These are phyloP conservation scores for Sialis lutaria DNA, from an alignment of 2,888 invertebrate genomes.

Conservation along the genomic window DNA sequence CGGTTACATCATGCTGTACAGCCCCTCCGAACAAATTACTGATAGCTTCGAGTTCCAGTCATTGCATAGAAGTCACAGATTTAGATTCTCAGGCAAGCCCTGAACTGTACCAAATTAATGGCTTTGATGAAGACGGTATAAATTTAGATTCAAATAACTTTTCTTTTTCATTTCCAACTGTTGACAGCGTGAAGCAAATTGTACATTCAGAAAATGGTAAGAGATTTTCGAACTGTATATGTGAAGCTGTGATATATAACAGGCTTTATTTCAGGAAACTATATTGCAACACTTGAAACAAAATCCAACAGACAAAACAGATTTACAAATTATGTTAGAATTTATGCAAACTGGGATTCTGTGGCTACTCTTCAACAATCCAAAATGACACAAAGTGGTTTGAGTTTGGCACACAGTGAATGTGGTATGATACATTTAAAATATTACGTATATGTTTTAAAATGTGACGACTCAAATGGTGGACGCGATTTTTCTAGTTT, in stretches of 20 bases:
- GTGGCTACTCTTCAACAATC: conserved; percentile 27
- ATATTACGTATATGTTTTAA: background rate
- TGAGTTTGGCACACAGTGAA: conserved; percentile 22
- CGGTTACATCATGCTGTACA: conserved; percentile 38
- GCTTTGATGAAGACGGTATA: conserved; percentile 13
- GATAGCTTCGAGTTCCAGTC: conserved; percentile 35
- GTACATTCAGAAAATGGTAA: conserved; percentile 47
- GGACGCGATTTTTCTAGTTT: background rate
- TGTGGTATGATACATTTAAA: conserved; percentile 14
- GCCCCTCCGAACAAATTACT: conserved; percentile 39
- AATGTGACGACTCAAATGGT: background rate
- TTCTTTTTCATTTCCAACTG: conserved; percentile 50
- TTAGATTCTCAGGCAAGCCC: conserved; percentile 15
- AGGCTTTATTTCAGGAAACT: conserved; percentile 30
- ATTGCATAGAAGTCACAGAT: conserved; percentile 40
- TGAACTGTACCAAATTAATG: conserved; percentile 16
- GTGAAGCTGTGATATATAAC: conserved; percentile 17
- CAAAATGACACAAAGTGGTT: conserved; percentile 25
- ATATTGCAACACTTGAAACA: conserved; percentile 45
- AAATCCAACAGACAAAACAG: conserved; percentile 30
- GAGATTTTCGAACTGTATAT: conserved; percentile 6
- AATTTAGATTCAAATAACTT: conserved; percentile 21
- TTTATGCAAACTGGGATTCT: conserved; percentile 59
- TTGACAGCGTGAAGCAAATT: conserved; percentile 49
- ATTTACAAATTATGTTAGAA: conserved; percentile 38